Conservation (phyloP, 2,888 invertebrate genomes). For the Cantharis lateralis region DNA sequence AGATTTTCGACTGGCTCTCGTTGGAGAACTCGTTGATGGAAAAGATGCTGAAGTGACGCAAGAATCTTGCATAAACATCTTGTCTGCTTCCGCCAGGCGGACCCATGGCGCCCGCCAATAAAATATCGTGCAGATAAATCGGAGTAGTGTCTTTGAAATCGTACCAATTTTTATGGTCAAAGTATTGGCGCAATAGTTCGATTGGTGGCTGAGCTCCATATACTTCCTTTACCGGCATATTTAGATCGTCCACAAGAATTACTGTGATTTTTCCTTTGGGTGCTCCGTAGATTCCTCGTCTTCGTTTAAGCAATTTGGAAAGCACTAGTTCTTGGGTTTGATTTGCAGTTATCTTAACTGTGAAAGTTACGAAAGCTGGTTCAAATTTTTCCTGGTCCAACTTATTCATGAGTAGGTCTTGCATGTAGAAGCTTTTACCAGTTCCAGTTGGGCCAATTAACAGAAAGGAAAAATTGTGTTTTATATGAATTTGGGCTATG, state of each 20-base stretch:
- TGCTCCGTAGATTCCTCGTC: slow-evolving; percentile 78
- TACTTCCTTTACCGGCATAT: slow-evolving; percentile 81
- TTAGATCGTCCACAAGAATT: slow-evolving; percentile 86
- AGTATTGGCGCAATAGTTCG: slow-evolving; percentile 78
- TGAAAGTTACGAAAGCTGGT: slow-evolving; percentile 81
- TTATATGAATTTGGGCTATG: slow-evolving; percentile 75
- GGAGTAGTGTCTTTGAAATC: slow-evolving; percentile 83
- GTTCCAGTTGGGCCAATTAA: slow-evolving; percentile 85
- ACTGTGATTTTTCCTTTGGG: slow-evolving; percentile 71
- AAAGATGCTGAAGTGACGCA: slow-evolving; percentile 86
- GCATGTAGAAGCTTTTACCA: slow-evolving; percentile 82
- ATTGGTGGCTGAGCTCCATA: slow-evolving; percentile 88
- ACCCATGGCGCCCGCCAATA: slow-evolving; percentile 86
- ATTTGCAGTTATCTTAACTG: slow-evolving; percentile 79
- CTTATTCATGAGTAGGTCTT: slow-evolving; percentile 71
- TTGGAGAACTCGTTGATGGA: slow-evolving; percentile 86
- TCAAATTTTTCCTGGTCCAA: slow-evolving; percentile 71
- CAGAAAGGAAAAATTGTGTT: slow-evolving; percentile 68
- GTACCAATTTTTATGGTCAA: slow-evolving; percentile 88
- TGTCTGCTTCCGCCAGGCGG: slow-evolving; percentile 88
- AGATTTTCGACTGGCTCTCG: slow-evolving; percentile 87
- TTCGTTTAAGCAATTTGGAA: slow-evolving; percentile 70
- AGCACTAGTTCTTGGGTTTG: slow-evolving; percentile 80
- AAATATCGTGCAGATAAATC: slow-evolving; percentile 73
- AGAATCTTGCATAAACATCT: slow-evolving; percentile 81